Evolutionary conservation across 1,140 invertebrate genomes (phyloP).

Genomic region (Lepeophtheirus salmonis): DNA sequence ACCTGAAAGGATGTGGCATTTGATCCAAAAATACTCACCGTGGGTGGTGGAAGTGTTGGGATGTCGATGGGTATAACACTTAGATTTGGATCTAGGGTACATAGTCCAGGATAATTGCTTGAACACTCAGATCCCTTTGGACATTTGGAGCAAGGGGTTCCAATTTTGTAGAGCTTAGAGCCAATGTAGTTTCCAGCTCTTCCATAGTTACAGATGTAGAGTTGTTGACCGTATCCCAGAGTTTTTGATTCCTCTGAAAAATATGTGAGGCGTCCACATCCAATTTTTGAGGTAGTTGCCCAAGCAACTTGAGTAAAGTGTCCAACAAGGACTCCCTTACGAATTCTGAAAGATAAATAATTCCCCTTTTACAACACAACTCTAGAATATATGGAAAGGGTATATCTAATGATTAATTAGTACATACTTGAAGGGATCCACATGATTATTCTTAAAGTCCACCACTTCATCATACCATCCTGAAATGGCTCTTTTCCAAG

Average conservation of each 20-base stretch:
- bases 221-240: slow-evolving; percentile 1
- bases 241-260: not conserved
- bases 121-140: slow-evolving; percentile 19
- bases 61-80: not conserved
- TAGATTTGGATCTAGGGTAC: slow-evolving; percentile 1
- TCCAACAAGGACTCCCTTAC: slow-evolving; percentile 15
- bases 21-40: not conserved
- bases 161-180: slow-evolving; percentile 19
- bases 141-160: slow-evolving; percentile 19
- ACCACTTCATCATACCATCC: slow-evolving; percentile 20
- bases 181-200: slow-evolving; percentile 19
- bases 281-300: slow-evolving; percentile 19
- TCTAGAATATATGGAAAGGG: not conserved
- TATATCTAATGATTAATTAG: not conserved
- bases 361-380: not conserved
- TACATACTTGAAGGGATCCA: slow-evolving; percentile 20
- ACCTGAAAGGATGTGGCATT: not conserved
- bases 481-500: slow-evolving; percentile 1
- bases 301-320: slow-evolving; percentile 23
- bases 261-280: slow-evolving; percentile 20
- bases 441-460: slow-evolving; percentile 1
- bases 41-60: not conserved
- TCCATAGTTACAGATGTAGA: slow-evolving; percentile 23
- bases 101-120: slow-evolving; percentile 15
- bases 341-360: slow-evolving; percentile 1